Percentiles rank a stretch among this genome's conserved stretches.
phyloP scores from a whole-genome alignment of 1,140 invertebrate species.

The Octopus sinensis region DNA sequence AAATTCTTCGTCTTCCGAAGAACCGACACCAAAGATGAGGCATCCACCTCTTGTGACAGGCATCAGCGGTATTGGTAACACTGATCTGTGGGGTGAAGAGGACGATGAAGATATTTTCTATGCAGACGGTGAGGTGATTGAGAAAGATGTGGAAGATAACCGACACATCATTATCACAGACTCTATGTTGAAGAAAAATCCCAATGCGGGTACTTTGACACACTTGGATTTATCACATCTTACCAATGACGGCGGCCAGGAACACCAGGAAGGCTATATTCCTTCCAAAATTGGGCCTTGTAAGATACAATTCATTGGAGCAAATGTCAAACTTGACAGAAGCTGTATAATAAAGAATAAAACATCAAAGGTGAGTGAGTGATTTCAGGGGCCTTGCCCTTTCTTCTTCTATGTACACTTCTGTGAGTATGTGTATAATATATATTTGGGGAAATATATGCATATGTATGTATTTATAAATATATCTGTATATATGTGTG shows the following conservation, averaged over 20 bases:
- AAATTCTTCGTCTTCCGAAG: conserved; percentile 18
- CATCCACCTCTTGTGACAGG: conserved; percentile 29
- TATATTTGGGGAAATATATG: too few relatives aligned
- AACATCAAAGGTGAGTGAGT: conserved; percentile 31
- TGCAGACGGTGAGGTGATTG: conserved; percentile 21
- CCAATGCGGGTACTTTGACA: conserved; percentile 24
- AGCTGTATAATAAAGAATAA: conserved; percentile 39
- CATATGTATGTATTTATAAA: too few relatives aligned
- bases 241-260: conserved; percentile 22
- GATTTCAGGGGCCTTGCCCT: too few relatives aligned
- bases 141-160: conserved; percentile 29
- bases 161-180: conserved; percentile 12
- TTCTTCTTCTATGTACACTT: too few relatives aligned
- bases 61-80: conserved; percentile 30
- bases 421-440: too few relatives aligned
- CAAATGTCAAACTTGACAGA: conserved; percentile 32
- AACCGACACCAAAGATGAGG: conserved; percentile 31
- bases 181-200: not conserved
- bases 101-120: conserved; percentile 23
- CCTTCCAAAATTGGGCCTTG: conserved; percentile 44
- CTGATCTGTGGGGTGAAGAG: conserved; percentile 21
- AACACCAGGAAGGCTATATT: conserved; percentile 41
- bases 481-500: too few relatives aligned
- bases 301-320: conserved; percentile 41
- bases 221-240: conserved; percentile 37